These are phyloP conservation scores for Luehdorfia chinensis DNA, from an alignment of 1,140 invertebrate genomes.

Conservation along the genomic window DNA sequence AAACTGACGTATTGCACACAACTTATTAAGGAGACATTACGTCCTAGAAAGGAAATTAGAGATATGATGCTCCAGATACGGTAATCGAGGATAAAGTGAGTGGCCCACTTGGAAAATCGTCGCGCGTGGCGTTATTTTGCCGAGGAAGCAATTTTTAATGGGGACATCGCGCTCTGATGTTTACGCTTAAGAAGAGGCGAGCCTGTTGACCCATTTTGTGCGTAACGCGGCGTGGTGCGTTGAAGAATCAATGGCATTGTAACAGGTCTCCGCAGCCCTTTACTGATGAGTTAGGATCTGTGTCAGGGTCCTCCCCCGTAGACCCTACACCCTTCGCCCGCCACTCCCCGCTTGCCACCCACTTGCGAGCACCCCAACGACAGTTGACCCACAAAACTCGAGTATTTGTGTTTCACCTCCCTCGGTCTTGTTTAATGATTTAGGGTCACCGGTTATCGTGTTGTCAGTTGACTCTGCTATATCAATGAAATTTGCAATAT, in stretches of 20 bases:
- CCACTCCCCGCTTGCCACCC: slow-evolving; percentile 25
- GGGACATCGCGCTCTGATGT: slow-evolving; percentile 48
- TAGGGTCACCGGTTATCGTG: slow-evolving; percentile 39
- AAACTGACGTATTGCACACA: too few relatives aligned
- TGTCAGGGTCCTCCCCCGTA: slow-evolving; percentile 70
- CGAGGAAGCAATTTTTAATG: slow-evolving; percentile 56
- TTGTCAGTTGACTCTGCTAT: slow-evolving; percentile 26
- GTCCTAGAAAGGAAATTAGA: slow-evolving; percentile 15
- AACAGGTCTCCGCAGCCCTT: slow-evolving; percentile 58
- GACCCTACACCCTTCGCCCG: slow-evolving; percentile 54
- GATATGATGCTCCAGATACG: background rate
- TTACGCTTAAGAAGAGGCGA: slow-evolving; percentile 33
- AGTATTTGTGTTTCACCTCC: slow-evolving; percentile 57
- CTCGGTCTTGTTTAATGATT: slow-evolving; percentile 52
- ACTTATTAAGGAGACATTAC: too few relatives aligned
- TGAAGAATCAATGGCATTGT: slow-evolving; percentile 67
- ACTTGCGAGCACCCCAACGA: slow-evolving; percentile 32
- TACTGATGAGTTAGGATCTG: slow-evolving; percentile 66
- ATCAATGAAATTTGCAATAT: slow-evolving; percentile 13
- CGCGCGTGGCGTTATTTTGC: slow-evolving; percentile 49
- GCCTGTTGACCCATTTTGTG: slow-evolving; percentile 69
- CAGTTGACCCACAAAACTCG: slow-evolving; percentile 58
- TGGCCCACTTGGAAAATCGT: slow-evolving; percentile 40
- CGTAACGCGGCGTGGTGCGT: slow-evolving; percentile 50
- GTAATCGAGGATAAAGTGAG: slow-evolving; percentile 29